Evolutionary conservation across 2,797 vertebrate genomes (phyloP), one percentile per base, ranked within the genome.

Genomic region (Rhabdomys pumilio): DNA sequence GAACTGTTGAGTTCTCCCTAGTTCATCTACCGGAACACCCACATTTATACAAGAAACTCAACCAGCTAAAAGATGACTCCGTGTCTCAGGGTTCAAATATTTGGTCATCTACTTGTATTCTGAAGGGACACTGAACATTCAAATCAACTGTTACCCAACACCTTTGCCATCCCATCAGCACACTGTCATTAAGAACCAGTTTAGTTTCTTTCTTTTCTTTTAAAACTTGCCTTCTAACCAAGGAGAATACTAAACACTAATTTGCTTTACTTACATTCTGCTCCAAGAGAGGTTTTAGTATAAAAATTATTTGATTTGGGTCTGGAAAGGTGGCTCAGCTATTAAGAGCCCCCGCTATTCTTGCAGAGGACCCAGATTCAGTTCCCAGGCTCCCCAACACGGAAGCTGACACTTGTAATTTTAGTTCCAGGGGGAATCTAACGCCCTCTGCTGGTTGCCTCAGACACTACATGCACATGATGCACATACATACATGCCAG

Each of bases 141-240:
- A 93, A 26, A 61, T 87, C 67, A 92, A 55, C 77, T 85, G 91
- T 47, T 41, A 14, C 44, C 83, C 65, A 44, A 12, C 14, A 81
- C 41, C 59, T 61, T 29, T 61, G 57, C 24, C 26, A 50, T 59
- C 63, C 75, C 80, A 61, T 75, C 72, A 73, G 75, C 22, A 77
- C 50, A 34, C 57, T n/a, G 47, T n/a, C 63, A 31, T n/a, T 41
- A 84, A 90, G 24, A n/a, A 89, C 72, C 69, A 65, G 29, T 65
- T 93, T 8, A 12, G 19, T 41, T 90, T 96, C 59, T 89, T 95
- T 59, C 59, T 73, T 34, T 38, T 38, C 6, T 75, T 92, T 91
- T 20, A 65, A 57, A 95, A 7, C 24, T n/a, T 91, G 22, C 57
- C 77, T 69, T 47, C 29, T 61, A 94, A 61, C 13, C 2, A 44